A percentile compares a stretch with the other conserved stretches of the same genome.
Evolutionary conservation across 2,888 invertebrate species (phyloP).

Genomic region (Dynastes hyllus): DNA sequence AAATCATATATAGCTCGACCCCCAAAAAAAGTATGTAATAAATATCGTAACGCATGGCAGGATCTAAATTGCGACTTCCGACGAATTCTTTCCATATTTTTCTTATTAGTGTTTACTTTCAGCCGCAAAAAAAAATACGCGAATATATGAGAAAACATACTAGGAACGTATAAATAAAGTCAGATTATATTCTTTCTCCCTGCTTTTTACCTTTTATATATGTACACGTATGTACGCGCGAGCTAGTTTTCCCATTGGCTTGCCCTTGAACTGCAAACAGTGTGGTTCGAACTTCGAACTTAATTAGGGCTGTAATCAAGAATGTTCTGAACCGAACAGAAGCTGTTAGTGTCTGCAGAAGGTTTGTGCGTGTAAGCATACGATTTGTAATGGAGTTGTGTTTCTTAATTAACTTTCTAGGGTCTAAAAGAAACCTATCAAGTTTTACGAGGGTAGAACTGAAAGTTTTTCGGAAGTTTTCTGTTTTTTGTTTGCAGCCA

Average conservation of each 20-base stretch:
- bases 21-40: background rate
- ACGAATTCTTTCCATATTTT: background rate
- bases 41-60: constrained; percentile 1
- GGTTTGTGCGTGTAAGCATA: background rate
- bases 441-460: constrained; percentile 4
- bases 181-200: background rate
- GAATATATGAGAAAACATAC: background rate
- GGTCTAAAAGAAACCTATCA: background rate
- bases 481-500: background rate
- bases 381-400: constrained; percentile 17
- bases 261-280: constrained; percentile 13
- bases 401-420: constrained; percentile 8
- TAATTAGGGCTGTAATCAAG: constrained; percentile 12
- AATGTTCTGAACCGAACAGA: background rate
- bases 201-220: background rate
- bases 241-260: background rate
- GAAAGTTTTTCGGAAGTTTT: background rate
- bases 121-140: background rate
- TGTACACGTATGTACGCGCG: background rate
- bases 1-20: background rate
- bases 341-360: background rate
- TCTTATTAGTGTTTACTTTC: background rate
- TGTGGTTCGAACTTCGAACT: background rate
- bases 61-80: background rate
- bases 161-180: background rate